Conservation (phyloP, 2,113 vertebrate species). For the Gallinago jamesoni region DNA sequence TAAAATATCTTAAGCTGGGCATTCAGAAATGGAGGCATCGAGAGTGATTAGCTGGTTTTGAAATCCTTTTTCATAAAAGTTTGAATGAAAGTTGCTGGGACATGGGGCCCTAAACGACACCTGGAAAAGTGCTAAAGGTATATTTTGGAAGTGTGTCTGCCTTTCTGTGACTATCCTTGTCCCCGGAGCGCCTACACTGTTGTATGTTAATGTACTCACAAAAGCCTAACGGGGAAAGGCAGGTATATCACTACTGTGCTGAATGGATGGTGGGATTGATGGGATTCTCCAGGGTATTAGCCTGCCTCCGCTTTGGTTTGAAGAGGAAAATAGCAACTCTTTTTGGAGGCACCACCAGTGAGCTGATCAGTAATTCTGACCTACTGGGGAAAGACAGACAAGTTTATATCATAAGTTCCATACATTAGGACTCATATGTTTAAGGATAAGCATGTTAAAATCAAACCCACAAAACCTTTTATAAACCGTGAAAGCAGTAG, state of each 20-base stretch:
- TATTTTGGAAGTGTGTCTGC: conserved; percentile 14
- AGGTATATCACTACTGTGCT: background rate
- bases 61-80: conserved; percentile 11
- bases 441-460: background rate
- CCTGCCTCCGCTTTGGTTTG: background rate
- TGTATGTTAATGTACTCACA: background rate
- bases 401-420: background rate
- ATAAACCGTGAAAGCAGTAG: background rate
- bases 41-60: conserved; percentile 1
- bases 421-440: background rate
- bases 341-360: background rate
- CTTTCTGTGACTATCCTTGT: background rate
- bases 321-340: background rate
- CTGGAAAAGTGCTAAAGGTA: conserved; percentile 1
- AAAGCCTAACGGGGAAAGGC: background rate
- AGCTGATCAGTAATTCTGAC: background rate
- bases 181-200: background rate
- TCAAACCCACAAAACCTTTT: background rate
- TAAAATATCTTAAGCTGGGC: conserved; percentile 29
- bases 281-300: background rate
- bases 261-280: background rate
- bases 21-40: conserved; percentile 26
- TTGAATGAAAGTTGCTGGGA: background rate
- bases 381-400: background rate
- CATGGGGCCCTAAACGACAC: background rate